Evolutionary conservation across 2,888 invertebrate genomes (phyloP).

Genomic region (Chloroclystis v-ata): DNA sequence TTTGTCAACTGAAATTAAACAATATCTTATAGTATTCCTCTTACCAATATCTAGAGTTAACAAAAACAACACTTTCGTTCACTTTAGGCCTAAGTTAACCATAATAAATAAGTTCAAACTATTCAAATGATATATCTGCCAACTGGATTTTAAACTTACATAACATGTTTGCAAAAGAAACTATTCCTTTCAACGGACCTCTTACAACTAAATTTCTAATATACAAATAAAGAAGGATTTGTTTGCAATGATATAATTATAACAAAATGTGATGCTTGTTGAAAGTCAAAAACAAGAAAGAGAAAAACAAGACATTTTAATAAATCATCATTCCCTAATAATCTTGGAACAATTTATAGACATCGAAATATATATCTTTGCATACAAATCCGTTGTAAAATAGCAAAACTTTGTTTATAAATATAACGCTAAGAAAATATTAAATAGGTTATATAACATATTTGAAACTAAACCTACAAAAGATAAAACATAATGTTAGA

Average conservation of each 20-base stretch:
- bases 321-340: too few relatives aligned
- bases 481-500: slow-evolving; percentile 49
- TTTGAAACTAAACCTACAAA: slow-evolving; percentile 48
- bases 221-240: slow-evolving; percentile 61
- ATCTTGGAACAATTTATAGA: neutral
- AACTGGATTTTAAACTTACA: slow-evolving; percentile 41
- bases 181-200: slow-evolving; percentile 57
- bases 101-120: slow-evolving; percentile 43
- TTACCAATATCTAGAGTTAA: slow-evolving; percentile 67
- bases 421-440: slow-evolving; percentile 65
- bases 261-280: slow-evolving; percentile 33
- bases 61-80: slow-evolving; percentile 56
- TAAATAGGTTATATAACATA: slow-evolving; percentile 60
- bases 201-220: slow-evolving; percentile 65
- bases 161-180: slow-evolving; percentile 46
- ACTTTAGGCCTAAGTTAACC: slow-evolving; percentile 50
- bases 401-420: slow-evolving; percentile 38
- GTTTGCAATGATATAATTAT: slow-evolving; percentile 36
- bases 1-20: slow-evolving; percentile 77
- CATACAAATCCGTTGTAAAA: slow-evolving; percentile 15
- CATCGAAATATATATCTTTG: slow-evolving; percentile 15
- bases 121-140: slow-evolving; percentile 30
- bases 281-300: too few relatives aligned
- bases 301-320: too few relatives aligned
- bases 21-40: slow-evolving; percentile 68